These are phyloP conservation scores for Nesidiocoris tenuis DNA, from an alignment of 2,888 invertebrate species.

Conservation along the genomic window DNA sequence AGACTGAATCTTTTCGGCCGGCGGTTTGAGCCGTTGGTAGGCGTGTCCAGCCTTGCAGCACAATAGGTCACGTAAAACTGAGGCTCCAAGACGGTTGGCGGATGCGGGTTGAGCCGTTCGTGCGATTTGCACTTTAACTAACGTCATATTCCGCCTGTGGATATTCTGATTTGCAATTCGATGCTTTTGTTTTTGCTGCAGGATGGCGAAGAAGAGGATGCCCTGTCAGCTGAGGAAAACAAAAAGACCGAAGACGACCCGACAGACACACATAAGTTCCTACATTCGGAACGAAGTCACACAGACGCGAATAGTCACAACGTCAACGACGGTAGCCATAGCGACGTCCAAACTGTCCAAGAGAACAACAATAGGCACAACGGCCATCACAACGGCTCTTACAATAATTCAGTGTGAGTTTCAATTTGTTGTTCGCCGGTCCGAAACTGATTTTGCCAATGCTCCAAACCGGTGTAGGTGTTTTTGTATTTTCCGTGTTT, in stretches of 20 bases:
- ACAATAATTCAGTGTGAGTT: constrained; percentile 49
- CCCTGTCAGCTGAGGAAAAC: constrained; percentile 47
- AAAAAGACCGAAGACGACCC: constrained; percentile 37
- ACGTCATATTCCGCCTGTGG: no score
- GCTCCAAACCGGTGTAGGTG: no score
- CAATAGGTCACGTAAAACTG: no score
- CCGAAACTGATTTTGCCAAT: neutral
- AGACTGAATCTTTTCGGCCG: no score
- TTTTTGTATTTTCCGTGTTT: no score
- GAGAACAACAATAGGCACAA: constrained; percentile 49
- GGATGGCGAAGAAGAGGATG: constrained; percentile 49
- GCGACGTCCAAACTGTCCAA: constrained; percentile 3
- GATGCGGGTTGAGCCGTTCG: no score
- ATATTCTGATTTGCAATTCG: no score
- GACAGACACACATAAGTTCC: constrained; percentile 47
- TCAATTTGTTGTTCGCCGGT: neutral
- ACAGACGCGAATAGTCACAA: constrained; percentile 44
- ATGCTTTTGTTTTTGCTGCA: no score
- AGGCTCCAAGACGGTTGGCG: no score
- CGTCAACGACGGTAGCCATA: neutral
- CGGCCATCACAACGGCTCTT: constrained; percentile 50
- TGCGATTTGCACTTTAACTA: no score
- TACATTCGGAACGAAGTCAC: constrained; percentile 49
- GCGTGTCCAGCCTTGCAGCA: no score
- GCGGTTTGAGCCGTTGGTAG: no score